Conservation (phyloP, 1,140 invertebrate species). For the Drosophila neocordata region DNA sequence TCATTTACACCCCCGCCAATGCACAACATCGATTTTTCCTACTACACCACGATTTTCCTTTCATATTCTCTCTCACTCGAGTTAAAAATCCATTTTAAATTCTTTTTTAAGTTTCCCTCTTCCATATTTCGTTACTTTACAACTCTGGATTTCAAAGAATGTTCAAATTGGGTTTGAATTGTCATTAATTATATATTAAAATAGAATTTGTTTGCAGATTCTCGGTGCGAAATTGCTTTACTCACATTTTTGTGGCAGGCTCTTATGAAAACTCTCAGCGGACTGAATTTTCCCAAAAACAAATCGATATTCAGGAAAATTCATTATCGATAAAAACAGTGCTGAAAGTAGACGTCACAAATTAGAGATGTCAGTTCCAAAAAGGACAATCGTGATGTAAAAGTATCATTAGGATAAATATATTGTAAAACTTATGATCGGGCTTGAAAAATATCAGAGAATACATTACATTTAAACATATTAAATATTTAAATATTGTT, state of each 20-base stretch:
- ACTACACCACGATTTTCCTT: slow-evolving; percentile 15
- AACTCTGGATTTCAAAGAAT: not conserved
- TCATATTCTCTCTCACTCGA: slow-evolving; percentile 6
- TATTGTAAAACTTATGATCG: not conserved
- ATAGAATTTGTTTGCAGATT: not conserved
- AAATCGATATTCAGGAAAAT: not conserved
- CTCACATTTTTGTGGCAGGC: slow-evolving; percentile 71
- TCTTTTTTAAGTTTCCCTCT: not conserved
- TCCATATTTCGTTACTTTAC: not conserved
- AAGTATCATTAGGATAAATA: not conserved
- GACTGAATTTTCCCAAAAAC: slow-evolving; percentile 20
- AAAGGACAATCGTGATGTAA: not conserved
- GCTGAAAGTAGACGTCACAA: not conserved
- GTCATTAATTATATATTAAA: slow-evolving; percentile 2
- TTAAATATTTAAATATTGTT: no score
- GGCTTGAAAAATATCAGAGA: no score
- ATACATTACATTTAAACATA: no score
- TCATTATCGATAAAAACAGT: not conserved
- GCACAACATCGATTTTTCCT: slow-evolving; percentile 11
- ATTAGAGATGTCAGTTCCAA: not conserved
- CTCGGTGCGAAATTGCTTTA: slow-evolving; percentile 41
- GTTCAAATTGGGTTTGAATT: not conserved
- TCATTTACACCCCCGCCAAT: slow-evolving; percentile 43
- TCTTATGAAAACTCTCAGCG: slow-evolving; percentile 72
- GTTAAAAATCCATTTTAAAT: not conserved